Percentiles rank a stretch among this genome's conserved stretches.
These are phyloP conservation scores for Julus scanicus DNA, from an alignment of 2,888 invertebrate species.

Conservation along the genomic window DNA sequence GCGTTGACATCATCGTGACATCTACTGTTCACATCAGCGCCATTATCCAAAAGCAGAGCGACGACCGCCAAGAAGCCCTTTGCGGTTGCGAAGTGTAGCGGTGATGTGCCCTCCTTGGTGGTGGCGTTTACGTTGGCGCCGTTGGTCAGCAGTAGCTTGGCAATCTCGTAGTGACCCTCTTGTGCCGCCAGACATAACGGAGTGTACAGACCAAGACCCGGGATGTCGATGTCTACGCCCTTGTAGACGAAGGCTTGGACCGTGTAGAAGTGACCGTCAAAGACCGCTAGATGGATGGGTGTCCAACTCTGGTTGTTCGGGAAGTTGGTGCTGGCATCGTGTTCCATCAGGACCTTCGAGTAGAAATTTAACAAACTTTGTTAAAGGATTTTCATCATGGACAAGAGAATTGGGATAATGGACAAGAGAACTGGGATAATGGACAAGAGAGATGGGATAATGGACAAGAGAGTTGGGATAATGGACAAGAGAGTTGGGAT, in stretches of 20 bases:
- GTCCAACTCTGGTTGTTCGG: slow-evolving; percentile 23
- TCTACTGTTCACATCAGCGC: neutral
- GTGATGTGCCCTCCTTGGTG: neutral
- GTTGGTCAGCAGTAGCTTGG: neutral
- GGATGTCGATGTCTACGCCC: slow-evolving; percentile 48
- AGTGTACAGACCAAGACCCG: neutral
- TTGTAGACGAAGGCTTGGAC: neutral
- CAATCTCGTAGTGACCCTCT: slow-evolving; percentile 10
- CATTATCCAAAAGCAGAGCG: neutral
- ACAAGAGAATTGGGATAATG: no score
- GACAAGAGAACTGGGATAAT: no score
- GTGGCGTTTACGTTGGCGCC: slow-evolving; percentile 34
- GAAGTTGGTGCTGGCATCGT: neutral
- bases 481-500: no score
- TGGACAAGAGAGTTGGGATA: no score
- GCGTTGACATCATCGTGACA: neutral
- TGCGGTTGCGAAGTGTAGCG: slow-evolving; percentile 16
- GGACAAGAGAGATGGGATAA: no score
- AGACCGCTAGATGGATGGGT: slow-evolving; percentile 25
- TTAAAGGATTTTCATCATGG: no score
- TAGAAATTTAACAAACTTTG: no score
- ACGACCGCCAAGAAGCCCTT: neutral
- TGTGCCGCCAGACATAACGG: slow-evolving; percentile 40
- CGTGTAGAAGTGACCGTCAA: neutral
- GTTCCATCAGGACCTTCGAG: neutral